Percentiles rank a stretch among this genome's conserved stretches.
Evolutionary conservation across 2,797 vertebrate species (phyloP).

Genomic region (Ptychadena robeensis): DNA sequence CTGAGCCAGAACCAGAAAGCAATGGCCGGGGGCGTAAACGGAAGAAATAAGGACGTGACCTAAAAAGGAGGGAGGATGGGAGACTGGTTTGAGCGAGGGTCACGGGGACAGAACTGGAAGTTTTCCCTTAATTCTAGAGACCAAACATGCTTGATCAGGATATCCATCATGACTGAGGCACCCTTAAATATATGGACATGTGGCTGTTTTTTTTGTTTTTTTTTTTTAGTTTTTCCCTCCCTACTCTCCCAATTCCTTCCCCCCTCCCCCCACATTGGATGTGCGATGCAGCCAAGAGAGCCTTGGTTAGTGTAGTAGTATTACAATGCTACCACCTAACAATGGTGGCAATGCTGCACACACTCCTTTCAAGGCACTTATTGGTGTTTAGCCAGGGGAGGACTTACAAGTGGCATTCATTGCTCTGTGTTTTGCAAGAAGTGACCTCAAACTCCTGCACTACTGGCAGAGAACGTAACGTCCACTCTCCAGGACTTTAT

Average conservation of each 20-base stretch:
- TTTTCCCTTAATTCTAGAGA: conserved; percentile 31
- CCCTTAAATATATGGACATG: conserved; percentile 23
- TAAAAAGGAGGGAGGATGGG: conserved; percentile 60
- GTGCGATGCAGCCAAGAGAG: conserved; percentile 34
- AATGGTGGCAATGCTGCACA: conserved; percentile 5
- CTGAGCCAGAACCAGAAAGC: conserved; percentile 79
- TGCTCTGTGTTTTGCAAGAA: conserved; percentile 3
- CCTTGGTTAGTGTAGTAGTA: not conserved
- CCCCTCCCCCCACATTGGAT: conserved; percentile 1
- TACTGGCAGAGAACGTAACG: not conserved
- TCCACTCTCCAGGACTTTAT: not conserved
- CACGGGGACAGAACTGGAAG: conserved; percentile 31
- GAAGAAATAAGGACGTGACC: conserved; percentile 74
- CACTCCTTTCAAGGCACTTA: conserved; percentile 47
- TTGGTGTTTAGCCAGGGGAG: conserved; percentile 23
- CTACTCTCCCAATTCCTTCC: not conserved
- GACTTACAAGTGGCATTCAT: conserved; percentile 2
- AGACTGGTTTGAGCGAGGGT: conserved; percentile 13
- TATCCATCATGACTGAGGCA: conserved; percentile 30
- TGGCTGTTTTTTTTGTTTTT: conserved; percentile 2
- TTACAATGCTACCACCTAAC: conserved; percentile 1
- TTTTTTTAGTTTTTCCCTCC: not conserved
- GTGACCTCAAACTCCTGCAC: conserved; percentile 29
- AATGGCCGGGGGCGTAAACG: conserved; percentile 74
- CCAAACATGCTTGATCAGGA: conserved; percentile 39